These are phyloP conservation scores for Apolygus lucorum DNA, from an alignment of 1,140 invertebrate species.

Conservation along the genomic window DNA sequence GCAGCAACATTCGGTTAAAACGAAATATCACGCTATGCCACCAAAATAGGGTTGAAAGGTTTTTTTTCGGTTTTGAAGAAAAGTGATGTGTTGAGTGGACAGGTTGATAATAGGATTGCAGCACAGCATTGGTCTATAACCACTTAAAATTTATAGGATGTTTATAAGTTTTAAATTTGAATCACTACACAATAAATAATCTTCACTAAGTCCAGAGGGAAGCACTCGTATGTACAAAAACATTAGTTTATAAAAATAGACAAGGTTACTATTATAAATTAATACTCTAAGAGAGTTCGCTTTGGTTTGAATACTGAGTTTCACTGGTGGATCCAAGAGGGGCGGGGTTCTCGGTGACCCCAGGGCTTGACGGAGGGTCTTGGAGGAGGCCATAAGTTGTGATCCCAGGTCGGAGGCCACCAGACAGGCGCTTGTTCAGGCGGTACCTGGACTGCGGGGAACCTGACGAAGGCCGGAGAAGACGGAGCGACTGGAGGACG, in stretches of 20 bases:
- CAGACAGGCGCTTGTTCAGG: neutral
- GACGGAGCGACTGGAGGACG: neutral
- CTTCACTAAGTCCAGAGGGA: neutral
- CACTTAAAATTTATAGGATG: too few species aligned
- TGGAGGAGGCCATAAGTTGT: neutral
- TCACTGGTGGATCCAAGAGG: neutral
- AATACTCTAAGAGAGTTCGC: neutral
- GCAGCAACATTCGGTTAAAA: too few species aligned
- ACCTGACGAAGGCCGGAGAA: neutral
- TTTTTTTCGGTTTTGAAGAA: too few species aligned
- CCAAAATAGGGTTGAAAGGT: too few species aligned
- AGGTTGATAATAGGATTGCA: too few species aligned
- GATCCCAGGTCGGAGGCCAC: neutral
- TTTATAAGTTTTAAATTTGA: too few species aligned
- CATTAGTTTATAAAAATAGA: neutral
- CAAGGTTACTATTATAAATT: neutral
- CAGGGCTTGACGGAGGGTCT: neutral
- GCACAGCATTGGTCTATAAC: too few species aligned
- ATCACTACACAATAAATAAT: conserved; percentile 2
- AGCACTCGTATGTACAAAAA: conserved; percentile 1
- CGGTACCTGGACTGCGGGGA: neutral
- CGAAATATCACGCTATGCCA: too few species aligned
- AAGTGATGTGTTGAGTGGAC: too few species aligned
- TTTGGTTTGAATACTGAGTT: neutral
- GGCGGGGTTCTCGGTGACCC: neutral